These are phyloP conservation scores for Hydractinia symbiolongicarpus DNA, from an alignment of 30 jellyfish, hydroid and myxozoan species.

Conservation along the genomic window DNA sequence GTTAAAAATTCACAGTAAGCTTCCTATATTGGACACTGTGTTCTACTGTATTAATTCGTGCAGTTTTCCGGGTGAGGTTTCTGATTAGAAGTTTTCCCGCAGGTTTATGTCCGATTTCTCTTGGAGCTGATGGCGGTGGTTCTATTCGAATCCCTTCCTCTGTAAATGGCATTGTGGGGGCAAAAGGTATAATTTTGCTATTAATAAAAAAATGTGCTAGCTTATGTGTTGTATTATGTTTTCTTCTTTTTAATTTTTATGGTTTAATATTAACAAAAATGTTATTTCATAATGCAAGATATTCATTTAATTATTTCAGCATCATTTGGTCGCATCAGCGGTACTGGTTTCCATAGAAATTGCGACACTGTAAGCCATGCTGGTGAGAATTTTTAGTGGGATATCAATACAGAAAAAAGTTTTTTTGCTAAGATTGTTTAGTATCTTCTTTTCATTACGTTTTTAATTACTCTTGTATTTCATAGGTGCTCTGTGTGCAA, in stretches of 20 bases:
- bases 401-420: not conserved
- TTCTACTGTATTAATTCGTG: not conserved
- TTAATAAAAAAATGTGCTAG: not conserved
- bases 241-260: too few relatives aligned
- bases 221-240: too few relatives aligned
- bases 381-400: constrained; percentile 29
- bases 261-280: not conserved
- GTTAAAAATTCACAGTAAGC: not conserved
- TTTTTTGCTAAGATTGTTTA: not conserved
- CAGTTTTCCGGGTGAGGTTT: not conserved
- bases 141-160: constrained; percentile 92
- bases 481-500: constrained; percentile 52
- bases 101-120: constrained; percentile 89
- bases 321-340: constrained; percentile 56
- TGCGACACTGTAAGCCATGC: constrained; percentile 66
- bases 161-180: constrained; percentile 85
- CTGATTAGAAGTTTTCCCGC: not conserved
- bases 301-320: constrained; percentile 36
- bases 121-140: constrained; percentile 99
- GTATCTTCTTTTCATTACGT: too few relatives aligned
- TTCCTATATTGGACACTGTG: not conserved
- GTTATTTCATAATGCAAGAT: not conserved
- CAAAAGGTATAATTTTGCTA: constrained; percentile 51
- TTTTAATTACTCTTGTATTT: not conserved
- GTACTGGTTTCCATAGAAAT: constrained; percentile 35